Evolutionary conservation across 2,888 invertebrate species (phyloP).

Genomic region (Perdita meconis): DNA sequence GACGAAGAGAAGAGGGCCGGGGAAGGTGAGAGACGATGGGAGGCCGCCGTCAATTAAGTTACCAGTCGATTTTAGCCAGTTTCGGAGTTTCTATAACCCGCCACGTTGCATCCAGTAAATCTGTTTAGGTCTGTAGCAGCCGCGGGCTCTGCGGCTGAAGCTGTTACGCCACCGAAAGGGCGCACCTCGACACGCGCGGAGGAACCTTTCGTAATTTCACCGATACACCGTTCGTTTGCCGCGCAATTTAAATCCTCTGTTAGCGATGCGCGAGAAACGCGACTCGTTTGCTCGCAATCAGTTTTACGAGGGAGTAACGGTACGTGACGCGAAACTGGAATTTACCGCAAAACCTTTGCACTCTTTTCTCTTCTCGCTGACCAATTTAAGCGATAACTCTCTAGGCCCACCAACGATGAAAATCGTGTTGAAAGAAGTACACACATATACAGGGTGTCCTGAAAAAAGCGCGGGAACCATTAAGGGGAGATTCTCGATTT

Average conservation of each 20-base stretch:
- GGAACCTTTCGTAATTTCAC: slow-evolving; percentile 45
- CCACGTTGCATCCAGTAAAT: slow-evolving; percentile 54
- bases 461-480: too few relatives aligned
- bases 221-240: slow-evolving; percentile 46
- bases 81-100: slow-evolving; percentile 49
- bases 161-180: slow-evolving; percentile 1
- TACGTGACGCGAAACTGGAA: slow-evolving; percentile 47
- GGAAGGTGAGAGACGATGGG: too few relatives aligned
- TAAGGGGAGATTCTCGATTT: too few relatives aligned
- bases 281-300: background rate
- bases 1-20: background rate
- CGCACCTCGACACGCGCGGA: slow-evolving; percentile 9
- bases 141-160: background rate
- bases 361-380: slow-evolving; percentile 2
- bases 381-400: slow-evolving; percentile 19
- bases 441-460: too few relatives aligned
- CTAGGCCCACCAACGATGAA: slow-evolving; percentile 14
- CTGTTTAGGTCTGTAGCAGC: slow-evolving; percentile 31
- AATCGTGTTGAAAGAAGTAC: too few relatives aligned
- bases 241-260: slow-evolving; percentile 54
- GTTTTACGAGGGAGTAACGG: slow-evolving; percentile 45
- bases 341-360: slow-evolving; percentile 4
- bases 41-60: slow-evolving; percentile 57
- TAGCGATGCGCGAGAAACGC: background rate
- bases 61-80: slow-evolving; percentile 50